phyloP scores from a whole-genome alignment of 2,113 vertebrate species.

The Gorsachius goisagi region DNA sequence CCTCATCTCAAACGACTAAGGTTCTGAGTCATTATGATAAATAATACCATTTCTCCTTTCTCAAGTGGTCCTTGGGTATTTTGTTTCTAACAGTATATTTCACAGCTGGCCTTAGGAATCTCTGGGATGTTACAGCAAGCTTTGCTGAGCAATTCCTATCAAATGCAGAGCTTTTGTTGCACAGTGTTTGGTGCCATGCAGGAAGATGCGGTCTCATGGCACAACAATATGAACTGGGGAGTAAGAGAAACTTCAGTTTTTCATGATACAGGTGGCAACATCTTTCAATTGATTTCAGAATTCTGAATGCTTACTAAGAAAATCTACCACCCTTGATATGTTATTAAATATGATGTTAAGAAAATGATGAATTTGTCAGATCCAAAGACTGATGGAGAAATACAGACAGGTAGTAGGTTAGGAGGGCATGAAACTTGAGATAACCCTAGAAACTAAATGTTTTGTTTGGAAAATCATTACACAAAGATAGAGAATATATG shows the following conservation, averaged over 20 bases:
- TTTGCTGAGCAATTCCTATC: not conserved
- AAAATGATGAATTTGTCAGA: not conserved
- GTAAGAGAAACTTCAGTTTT: not conserved
- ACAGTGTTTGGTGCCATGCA: not conserved
- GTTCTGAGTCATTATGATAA: not conserved
- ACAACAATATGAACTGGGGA: not conserved
- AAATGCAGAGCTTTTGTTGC: not conserved
- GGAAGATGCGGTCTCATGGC: not conserved
- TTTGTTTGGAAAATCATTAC: not conserved
- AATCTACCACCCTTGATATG: not conserved
- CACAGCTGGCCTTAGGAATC: not conserved
- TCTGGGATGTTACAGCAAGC: not conserved
- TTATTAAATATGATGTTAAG: not conserved
- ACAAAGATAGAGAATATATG: not conserved
- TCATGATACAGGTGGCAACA: fast-evolving
- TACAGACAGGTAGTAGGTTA: not conserved
- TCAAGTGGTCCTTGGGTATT: not conserved
- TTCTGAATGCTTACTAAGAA: not conserved
- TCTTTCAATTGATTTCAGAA: not conserved
- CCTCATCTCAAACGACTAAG: not conserved
- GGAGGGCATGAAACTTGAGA: not conserved
- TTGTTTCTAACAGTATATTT: not conserved
- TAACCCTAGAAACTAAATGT: not conserved
- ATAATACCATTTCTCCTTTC: not conserved
- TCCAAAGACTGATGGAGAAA: not conserved